Base-by-base conservation (phyloP, 1,140 invertebrate genomes). In the Periplaneta americana region DNA sequence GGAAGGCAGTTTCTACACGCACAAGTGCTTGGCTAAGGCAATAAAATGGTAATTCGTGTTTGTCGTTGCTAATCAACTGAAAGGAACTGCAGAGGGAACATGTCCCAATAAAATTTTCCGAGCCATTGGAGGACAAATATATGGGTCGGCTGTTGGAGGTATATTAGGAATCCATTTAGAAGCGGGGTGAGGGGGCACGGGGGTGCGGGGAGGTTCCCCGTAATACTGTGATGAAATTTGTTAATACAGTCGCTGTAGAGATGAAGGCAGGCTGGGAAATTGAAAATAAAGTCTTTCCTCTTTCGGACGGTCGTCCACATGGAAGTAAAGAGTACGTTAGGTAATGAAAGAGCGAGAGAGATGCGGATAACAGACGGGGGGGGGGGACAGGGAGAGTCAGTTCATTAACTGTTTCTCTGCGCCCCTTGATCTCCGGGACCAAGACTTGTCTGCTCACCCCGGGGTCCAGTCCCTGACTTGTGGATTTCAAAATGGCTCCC, bases 21-120 rank as follows among this genome's bases (percentile, higher is more conserved):
- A 78, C 81, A 82, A 82, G 80, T 82, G 81, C 81, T 82, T 83
- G 82, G 76, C 78, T 90, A 88, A 87, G 84, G 89, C 89, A 90
- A 90, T 90, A 90, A 90, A 90, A 90, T 90, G 89, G 85, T 90
- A 90, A 90, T 90, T 89, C 87, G 87, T 90, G 89, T 90, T 90
- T 90, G 89, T 87, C 85, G 85, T 89, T 88, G 87, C 88, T 90
- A 90, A 90, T 89, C 89, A 90, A 84, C 84, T 86, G 85, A 85
- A 78, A 85, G 80, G 83, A 75, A 81, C 81, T 82, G 78, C 80
- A 66, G 33, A 81, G 83, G 75, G 83, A 75, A 84, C 82, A 81
- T 80, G 82, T 82, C 82, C 83, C 83, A 84, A 84, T 84, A 84
- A 83, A 84, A 83, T 84, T 84, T 83, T 83, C 81, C 82, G 80